Conservation (phyloP, 2,888 invertebrate genomes). For the Platycheirus albimanus region DNA sequence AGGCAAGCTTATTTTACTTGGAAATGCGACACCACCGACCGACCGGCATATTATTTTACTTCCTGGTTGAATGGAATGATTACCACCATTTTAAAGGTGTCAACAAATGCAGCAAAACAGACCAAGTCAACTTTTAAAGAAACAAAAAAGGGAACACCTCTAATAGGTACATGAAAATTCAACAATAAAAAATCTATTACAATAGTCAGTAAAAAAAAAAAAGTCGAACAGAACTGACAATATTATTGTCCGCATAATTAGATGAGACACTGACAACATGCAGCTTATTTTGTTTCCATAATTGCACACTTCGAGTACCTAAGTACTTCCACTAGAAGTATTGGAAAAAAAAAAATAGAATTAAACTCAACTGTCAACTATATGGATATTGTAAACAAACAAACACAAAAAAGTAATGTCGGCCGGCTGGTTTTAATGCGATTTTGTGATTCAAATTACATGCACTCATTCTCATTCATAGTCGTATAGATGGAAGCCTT, state of each 20-base stretch:
- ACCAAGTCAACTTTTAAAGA: background rate
- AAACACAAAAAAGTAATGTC: background rate
- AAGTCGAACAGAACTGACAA: background rate
- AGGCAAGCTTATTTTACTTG: constrained; percentile 46
- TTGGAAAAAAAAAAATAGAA: constrained; percentile 1
- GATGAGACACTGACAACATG: constrained; percentile 26
- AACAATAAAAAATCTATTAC: background rate
- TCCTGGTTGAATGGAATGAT: constrained; percentile 63
- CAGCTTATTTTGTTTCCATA: constrained; percentile 4
- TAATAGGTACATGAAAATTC: background rate
- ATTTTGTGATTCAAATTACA: constrained; percentile 60
- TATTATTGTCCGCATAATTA: constrained; percentile 20
- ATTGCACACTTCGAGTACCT: background rate
- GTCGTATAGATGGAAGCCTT: constrained; percentile 17
- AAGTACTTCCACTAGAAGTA: background rate
- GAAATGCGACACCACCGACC: constrained; percentile 52
- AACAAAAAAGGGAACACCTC: background rate
- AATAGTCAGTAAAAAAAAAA: constrained; percentile 31
- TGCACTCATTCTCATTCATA: constrained; percentile 5
- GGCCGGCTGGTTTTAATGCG: constrained; percentile 35
- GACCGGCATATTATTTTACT: constrained; percentile 17
- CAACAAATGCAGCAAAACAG: constrained; percentile 33
- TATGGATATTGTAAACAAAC: constrained; percentile 24
- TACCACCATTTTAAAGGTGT: constrained; percentile 42
- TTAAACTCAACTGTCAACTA: constrained; percentile 32